These are phyloP conservation scores for Nasalis larvatus DNA, from an alignment of 2,113 vertebrate species.

Conservation along the genomic window DNA sequence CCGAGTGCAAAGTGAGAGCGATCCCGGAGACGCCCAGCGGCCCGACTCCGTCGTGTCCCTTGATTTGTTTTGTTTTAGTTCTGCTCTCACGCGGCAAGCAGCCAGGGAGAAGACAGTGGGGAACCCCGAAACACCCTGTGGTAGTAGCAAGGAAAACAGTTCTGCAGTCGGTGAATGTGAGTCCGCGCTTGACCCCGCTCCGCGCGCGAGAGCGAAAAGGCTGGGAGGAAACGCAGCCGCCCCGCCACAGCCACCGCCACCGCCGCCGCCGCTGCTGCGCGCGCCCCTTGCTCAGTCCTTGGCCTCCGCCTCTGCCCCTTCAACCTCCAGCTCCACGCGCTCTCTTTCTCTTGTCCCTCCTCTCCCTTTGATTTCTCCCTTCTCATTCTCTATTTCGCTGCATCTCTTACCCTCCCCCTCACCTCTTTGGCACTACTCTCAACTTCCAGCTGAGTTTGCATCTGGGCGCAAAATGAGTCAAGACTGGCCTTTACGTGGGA, in stretches of 20 bases:
- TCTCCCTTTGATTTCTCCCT: not conserved
- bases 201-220: slow-evolving; percentile 62
- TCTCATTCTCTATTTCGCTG: not conserved
- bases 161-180: slow-evolving; percentile 84
- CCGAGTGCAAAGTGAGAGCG: slow-evolving; percentile 79
- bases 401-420: not conserved
- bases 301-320: slow-evolving; percentile 43
- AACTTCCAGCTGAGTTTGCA: slow-evolving; percentile 65
- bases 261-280: not conserved
- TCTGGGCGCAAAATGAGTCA: not conserved
- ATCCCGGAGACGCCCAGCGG: slow-evolving; percentile 76
- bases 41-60: slow-evolving; percentile 6
- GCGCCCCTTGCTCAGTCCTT: not conserved
- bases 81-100: slow-evolving; percentile 34
- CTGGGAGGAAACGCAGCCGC: slow-evolving; percentile 9
- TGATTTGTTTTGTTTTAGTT: slow-evolving; percentile 57
- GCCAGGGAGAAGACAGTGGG: slow-evolving; percentile 36
- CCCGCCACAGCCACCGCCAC: not conserved
- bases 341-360: not conserved
- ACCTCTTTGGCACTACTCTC: not conserved
- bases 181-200: slow-evolving; percentile 80
- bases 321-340: not conserved
- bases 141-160: slow-evolving; percentile 75
- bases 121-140: slow-evolving; percentile 77
- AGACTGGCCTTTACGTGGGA: not conserved